phyloP scores from a whole-genome alignment of 2,888 invertebrate species.

The Syrista parreyssii region DNA sequence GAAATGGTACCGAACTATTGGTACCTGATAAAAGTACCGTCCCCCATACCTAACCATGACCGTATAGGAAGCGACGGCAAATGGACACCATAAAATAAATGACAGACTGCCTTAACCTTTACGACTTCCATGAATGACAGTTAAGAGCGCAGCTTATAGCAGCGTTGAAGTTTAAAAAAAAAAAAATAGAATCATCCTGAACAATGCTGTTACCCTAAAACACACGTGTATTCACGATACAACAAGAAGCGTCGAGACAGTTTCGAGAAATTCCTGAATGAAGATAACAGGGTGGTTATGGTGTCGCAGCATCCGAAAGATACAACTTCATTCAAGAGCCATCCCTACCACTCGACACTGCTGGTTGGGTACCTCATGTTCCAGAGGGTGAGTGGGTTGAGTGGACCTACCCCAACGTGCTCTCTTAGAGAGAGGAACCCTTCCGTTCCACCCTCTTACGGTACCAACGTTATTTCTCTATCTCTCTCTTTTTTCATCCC shows the following conservation, averaged over 20 bases:
- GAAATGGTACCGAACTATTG: neutral
- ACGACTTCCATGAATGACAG: neutral
- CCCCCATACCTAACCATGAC: neutral
- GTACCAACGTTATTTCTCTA: constrained; percentile 16
- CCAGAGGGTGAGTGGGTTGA: constrained; percentile 7
- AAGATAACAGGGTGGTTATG: constrained; percentile 21
- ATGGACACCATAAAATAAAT: neutral
- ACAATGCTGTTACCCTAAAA: neutral
- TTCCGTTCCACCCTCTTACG: constrained; percentile 18
- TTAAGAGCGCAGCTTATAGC: neutral
- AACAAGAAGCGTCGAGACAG: neutral
- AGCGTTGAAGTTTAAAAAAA: neutral
- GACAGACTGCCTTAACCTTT: neutral
- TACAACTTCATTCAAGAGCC: constrained; percentile 35
- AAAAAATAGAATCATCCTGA: neutral
- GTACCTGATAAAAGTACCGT: neutral
- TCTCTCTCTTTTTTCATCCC: constrained; percentile 28
- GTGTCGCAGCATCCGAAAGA: constrained; percentile 28
- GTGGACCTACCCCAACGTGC: constrained; percentile 31
- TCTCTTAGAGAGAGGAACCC: constrained; percentile 15
- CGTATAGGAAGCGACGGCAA: neutral
- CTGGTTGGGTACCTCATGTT: neutral
- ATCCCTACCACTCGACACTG: constrained; percentile 11
- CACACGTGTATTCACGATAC: neutral
- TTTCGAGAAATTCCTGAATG: constrained; percentile 9